Conservation (phyloP, 2,888 invertebrate species). For the Acleris holmiana region DNA sequence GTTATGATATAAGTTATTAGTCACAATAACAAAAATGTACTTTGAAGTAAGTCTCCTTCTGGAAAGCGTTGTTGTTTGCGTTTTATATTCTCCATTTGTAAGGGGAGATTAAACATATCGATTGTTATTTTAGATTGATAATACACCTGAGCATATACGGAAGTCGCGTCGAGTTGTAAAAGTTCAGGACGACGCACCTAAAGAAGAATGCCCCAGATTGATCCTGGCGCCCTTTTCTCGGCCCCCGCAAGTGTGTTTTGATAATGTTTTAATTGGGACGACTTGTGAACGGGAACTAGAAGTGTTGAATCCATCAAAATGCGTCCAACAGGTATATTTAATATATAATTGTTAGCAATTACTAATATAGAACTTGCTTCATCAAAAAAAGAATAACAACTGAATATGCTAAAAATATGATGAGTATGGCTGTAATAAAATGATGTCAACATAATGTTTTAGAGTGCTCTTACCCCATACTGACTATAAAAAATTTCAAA, state of each 20-base stretch:
- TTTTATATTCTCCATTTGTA: conserved; percentile 17
- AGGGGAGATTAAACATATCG: conserved; percentile 8
- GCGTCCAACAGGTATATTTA: conserved; percentile 72
- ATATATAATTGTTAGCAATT: conserved; percentile 51
- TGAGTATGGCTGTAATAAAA: too few species aligned
- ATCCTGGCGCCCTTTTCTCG: conserved; percentile 87
- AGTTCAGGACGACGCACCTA: conserved; percentile 56
- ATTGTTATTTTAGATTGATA: conserved; percentile 67
- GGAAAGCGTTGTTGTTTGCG: neutral
- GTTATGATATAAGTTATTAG: conserved; percentile 18
- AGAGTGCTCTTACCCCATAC: too few species aligned
- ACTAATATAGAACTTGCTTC: too few species aligned
- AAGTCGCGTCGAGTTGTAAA: conserved; percentile 63
- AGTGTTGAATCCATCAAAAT: conserved; percentile 83
- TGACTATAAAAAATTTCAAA: too few species aligned
- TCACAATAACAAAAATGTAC: conserved; percentile 53
- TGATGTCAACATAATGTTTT: too few species aligned
- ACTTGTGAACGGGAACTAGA: conserved; percentile 81
- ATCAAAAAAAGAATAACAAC: too few species aligned
- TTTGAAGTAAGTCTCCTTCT: conserved; percentile 56
- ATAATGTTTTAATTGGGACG: conserved; percentile 85
- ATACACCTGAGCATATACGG: conserved; percentile 75
- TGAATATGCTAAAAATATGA: too few species aligned
- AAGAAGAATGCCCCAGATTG: conserved; percentile 80
- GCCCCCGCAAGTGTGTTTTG: conserved; percentile 87